Evolutionary conservation across 2,113 vertebrate species (phyloP), one percentile per base, ranked within the genome.

Genomic region (Ranitomeya imitator): DNA sequence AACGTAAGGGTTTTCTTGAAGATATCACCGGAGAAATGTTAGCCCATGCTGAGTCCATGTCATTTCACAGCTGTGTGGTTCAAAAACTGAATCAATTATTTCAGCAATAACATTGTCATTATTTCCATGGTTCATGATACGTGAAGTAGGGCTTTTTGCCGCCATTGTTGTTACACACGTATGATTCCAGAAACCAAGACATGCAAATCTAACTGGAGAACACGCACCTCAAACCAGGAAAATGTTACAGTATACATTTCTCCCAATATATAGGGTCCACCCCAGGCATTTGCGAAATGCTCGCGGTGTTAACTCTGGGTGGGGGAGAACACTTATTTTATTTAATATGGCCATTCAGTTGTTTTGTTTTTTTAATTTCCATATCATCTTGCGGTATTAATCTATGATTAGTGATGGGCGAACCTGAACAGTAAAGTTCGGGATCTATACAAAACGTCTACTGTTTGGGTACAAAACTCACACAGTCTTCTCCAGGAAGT

Each of bases 61-160:
- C 73, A 77, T 77, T 77, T 86, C 85, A 77, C 73, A 86, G 73
- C 73, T 61, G 73, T 23, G 85, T 12, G 71, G 73, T 77, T 76
- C 85, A 61, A n/a, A 86, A 57, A 60, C 71, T 14, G 78, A 77
- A 51, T 86, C 67, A 86, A 77, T 86, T 86, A 76, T 77, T 77
- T 86, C 85, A n/a, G 85, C 57, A 86, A 77, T 60, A 85, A 76
- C 69, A 61, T 59, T 63, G 57, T 77, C 85, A 86, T 77, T 61
- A 78, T 86, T 86, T 37, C 73, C 37, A 63, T 51, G 71, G 54
- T 45, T 57, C 18, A 74, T 77, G 61, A 77, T 37, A 61, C 23
- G 55, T 77, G 67, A 54, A 6, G 15, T 45, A 2, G 6, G 4
- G 14, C 45, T 45, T 45, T 45, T 45, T 45, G 78, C 31, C 60